Percentiles rank a stretch among this genome's conserved stretches.
phyloP scores from a whole-genome alignment of 2,797 vertebrate species.

The Gymnopithys bicolor region DNA sequence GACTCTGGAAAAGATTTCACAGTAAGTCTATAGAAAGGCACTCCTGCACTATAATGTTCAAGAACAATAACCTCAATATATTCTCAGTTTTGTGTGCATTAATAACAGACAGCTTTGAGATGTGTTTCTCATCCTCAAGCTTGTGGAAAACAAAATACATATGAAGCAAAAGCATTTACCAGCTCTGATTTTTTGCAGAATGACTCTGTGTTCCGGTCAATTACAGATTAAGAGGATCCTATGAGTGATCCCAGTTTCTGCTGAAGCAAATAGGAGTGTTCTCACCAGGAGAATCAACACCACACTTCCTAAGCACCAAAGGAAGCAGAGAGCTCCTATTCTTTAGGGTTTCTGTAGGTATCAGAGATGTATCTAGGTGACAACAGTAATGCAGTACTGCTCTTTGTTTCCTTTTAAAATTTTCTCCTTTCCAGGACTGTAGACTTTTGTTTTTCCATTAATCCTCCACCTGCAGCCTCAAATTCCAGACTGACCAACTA shows the following conservation, averaged over 20 bases:
- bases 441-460: neutral
- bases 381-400: neutral
- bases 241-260: neutral
- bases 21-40: neutral
- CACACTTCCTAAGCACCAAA: neutral
- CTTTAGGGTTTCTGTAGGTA: neutral
- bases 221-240: neutral
- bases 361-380: neutral
- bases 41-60: accelerated
- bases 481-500: neutral
- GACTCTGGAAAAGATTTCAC: neutral
- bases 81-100: neutral
- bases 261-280: neutral
- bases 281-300: neutral
- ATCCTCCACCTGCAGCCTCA: neutral
- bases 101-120: neutral
- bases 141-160: neutral
- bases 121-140: neutral
- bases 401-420: neutral
- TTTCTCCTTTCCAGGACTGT: neutral
- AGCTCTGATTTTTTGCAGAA: neutral
- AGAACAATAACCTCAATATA: neutral
- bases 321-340: neutral
- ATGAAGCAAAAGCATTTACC: neutral
- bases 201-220: neutral